These are phyloP conservation scores for Amblyopsis rosae DNA, from an alignment of 2,113 vertebrate genomes.

Conservation along the genomic window DNA sequence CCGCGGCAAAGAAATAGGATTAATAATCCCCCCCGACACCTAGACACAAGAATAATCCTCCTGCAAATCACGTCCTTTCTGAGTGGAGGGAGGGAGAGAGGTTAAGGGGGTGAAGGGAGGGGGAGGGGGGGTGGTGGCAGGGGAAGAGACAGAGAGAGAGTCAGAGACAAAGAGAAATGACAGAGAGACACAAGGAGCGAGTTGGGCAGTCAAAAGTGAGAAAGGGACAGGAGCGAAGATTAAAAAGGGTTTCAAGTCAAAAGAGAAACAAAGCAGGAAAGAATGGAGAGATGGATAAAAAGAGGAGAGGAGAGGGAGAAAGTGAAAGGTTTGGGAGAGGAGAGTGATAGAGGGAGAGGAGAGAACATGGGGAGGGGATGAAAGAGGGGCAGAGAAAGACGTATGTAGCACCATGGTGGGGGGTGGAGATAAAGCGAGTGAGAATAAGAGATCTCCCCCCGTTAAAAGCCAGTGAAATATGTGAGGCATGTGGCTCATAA, in stretches of 20 bases:
- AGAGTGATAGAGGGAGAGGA: constrained; percentile 42
- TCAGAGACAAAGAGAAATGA: constrained; percentile 19
- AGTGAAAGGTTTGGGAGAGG: constrained; percentile 7
- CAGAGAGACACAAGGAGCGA: constrained; percentile 27
- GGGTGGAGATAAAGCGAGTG: constrained; percentile 63
- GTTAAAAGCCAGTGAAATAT: constrained; percentile 78
- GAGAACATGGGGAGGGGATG: constrained; percentile 34
- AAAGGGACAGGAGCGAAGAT: constrained; percentile 1
- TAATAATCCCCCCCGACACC: constrained; percentile 72
- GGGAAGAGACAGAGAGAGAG: constrained; percentile 25
- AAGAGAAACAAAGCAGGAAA: constrained; percentile 47
- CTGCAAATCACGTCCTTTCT: constrained; percentile 62
- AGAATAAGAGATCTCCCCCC: constrained; percentile 72
- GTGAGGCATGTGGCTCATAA: constrained; percentile 77
- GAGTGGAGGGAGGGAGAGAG: constrained; percentile 37
- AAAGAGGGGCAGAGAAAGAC: constrained; percentile 47
- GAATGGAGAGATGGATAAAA: constrained; percentile 27
- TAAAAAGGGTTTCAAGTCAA: not conserved
- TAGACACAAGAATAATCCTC: constrained; percentile 71
- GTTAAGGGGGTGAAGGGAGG: constrained; percentile 11
- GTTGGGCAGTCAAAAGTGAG: constrained; percentile 33
- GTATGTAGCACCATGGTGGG: constrained; percentile 63
- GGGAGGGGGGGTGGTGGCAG: constrained; percentile 18
- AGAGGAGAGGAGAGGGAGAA: constrained; percentile 3
- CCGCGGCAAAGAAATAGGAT: constrained; percentile 71